Evolutionary conservation across 2,113 vertebrate genomes (phyloP).

Genomic region (Pelmatolapia mariae): DNA sequence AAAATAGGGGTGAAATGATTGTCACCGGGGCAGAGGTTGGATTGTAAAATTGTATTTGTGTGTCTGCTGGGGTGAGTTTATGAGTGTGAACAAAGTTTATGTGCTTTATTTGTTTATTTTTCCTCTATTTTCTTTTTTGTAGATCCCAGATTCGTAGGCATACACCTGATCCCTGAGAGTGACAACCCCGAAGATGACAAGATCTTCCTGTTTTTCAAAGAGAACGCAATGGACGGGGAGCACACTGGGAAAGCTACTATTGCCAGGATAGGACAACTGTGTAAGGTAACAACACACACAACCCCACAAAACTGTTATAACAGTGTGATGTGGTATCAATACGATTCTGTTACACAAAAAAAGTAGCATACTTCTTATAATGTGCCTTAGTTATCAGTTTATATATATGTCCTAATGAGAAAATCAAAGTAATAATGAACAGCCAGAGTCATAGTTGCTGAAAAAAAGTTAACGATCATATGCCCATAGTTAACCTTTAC

Average conservation of each 20-base stretch:
- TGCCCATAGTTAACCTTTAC: neutral
- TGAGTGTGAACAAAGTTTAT: neutral
- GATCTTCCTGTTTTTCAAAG: constrained; percentile 97
- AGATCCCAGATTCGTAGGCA: constrained; percentile 92
- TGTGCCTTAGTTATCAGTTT: neutral
- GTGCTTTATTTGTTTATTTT: neutral
- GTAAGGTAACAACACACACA: constrained; percentile 83
- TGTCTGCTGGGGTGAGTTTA: constrained; percentile 45
- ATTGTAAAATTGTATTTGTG: constrained; percentile 47
- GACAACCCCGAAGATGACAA: constrained; percentile 98
- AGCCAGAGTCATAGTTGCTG: neutral
- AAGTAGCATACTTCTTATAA: neutral
- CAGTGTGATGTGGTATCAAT: neutral
- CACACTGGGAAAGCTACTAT: constrained; percentile 94
- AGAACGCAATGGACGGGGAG: constrained; percentile 96
- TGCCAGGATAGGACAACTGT: constrained; percentile 95
- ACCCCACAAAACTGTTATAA: neutral
- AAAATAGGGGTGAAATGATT: constrained; percentile 29
- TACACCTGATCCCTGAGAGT: constrained; percentile 90
- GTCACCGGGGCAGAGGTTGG: neutral
- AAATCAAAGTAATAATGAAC: neutral
- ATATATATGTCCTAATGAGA: neutral
- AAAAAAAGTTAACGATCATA: neutral
- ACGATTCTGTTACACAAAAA: neutral
- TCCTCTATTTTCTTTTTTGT: neutral